Evolutionary conservation across 2,113 vertebrate genomes (phyloP).

Genomic region (Dolichallabes microphthalmus): DNA sequence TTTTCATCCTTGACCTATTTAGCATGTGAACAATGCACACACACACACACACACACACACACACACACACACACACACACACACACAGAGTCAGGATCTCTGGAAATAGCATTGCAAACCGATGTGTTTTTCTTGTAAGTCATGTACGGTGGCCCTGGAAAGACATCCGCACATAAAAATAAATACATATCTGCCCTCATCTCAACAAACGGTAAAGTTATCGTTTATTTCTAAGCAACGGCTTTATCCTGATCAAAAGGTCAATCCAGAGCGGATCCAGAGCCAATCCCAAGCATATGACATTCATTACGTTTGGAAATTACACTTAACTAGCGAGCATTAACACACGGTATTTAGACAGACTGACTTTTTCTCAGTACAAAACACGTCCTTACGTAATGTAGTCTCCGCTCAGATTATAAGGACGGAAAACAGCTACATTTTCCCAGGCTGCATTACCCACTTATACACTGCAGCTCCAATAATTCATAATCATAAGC

Average conservation of each 20-base stretch:
- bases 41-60: conserved; percentile 8
- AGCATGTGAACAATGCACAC: not conserved
- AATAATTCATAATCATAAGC: not conserved
- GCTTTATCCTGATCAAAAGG: not conserved
- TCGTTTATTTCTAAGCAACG: not conserved
- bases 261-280: not conserved
- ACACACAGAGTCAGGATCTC: not conserved
- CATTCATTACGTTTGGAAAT: not conserved
- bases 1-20: conserved; percentile 65
- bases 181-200: not conserved
- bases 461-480: not conserved
- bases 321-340: not conserved
- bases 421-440: not conserved
- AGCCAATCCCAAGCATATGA: not conserved
- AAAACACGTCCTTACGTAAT: not conserved
- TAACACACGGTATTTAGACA: not conserved
- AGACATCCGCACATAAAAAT: not conserved
- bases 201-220: not conserved
- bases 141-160: not conserved
- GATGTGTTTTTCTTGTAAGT: not conserved
- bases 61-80: not conserved
- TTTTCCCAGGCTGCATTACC: not conserved
- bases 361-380: not conserved
- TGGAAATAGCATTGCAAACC: not conserved
- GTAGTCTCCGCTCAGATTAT: not conserved